Conservation (phyloP, 1,140 invertebrate species). For the Helicoverpa armigera region DNA sequence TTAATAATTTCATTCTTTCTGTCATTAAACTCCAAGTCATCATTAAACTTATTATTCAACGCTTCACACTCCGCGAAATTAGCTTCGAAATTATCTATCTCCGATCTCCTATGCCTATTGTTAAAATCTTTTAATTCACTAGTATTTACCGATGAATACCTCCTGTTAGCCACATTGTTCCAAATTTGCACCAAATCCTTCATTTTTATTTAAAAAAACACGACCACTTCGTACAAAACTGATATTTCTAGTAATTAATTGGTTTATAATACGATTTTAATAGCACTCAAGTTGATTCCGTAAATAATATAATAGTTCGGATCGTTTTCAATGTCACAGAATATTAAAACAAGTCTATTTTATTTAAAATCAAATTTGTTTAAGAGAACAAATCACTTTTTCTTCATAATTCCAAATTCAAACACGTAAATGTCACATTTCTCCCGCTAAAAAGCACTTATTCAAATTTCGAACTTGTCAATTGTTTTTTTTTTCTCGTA, state of each 20-base stretch:
- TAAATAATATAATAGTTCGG: constrained; percentile 18
- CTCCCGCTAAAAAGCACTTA: neutral
- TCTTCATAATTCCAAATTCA: neutral
- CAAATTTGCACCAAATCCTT: constrained; percentile 87
- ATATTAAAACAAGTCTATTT: neutral
- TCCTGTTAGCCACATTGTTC: constrained; percentile 82
- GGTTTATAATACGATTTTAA: constrained; percentile 1
- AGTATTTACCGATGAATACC: constrained; percentile 82
- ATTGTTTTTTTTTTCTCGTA: neutral
- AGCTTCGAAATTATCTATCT: constrained; percentile 69
- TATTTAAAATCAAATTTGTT: neutral
- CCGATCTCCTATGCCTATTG: constrained; percentile 67
- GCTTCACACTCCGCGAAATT: constrained; percentile 76
- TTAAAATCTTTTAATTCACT: constrained; percentile 74
- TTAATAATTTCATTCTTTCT: constrained; percentile 85
- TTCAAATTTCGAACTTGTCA: neutral
- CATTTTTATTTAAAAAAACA: constrained; percentile 77
- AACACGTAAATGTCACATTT: neutral
- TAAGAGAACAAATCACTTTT: neutral
- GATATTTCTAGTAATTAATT: neutral
- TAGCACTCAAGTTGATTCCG: neutral
- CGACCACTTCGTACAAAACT: constrained; percentile 32
- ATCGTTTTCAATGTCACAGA: neutral
- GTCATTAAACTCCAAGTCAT: constrained; percentile 69
- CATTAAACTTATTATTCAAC: constrained; percentile 70